Conservation (phyloP, 2,888 invertebrate genomes). For the Thymelicus sylvestris region DNA sequence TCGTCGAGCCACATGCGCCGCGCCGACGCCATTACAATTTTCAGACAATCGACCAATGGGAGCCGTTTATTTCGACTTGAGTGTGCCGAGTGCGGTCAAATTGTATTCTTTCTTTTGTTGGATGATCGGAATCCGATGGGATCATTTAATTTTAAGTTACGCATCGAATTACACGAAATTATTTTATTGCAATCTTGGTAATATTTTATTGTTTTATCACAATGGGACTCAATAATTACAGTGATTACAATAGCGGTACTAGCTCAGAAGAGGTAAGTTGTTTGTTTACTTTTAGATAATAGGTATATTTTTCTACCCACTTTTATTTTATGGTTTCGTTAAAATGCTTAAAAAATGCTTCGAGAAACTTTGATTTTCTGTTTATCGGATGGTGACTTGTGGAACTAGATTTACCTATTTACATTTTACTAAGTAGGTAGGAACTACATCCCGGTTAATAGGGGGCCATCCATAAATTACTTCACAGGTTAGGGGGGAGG, state of each 20-base stretch:
- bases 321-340: too few species aligned
- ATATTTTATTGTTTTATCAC: constrained; percentile 11
- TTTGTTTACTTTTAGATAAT: constrained; percentile 21
- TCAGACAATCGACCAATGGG: constrained; percentile 37
- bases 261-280: constrained; percentile 61
- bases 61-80: constrained; percentile 40
- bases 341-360: too few species aligned
- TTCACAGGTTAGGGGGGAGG: too few species aligned
- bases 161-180: constrained; percentile 17
- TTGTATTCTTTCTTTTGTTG: not conserved
- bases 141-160: constrained; percentile 15
- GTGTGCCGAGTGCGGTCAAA: too few species aligned
- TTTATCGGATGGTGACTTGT: too few species aligned
- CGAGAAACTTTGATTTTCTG: too few species aligned
- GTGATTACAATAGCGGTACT: constrained; percentile 60
- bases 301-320: not conserved
- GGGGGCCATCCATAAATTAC: too few species aligned
- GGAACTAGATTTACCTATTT: too few species aligned
- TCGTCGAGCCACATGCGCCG: constrained; percentile 45
- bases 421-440: too few species aligned
- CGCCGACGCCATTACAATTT: constrained; percentile 4
- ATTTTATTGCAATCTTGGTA: not conserved
- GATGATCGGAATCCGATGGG: too few species aligned
- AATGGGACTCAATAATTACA: constrained; percentile 40
- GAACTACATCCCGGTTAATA: too few species aligned